phyloP scores from a whole-genome alignment of 2,797 vertebrate species.

The Hippopotamyrus pictus region DNA sequence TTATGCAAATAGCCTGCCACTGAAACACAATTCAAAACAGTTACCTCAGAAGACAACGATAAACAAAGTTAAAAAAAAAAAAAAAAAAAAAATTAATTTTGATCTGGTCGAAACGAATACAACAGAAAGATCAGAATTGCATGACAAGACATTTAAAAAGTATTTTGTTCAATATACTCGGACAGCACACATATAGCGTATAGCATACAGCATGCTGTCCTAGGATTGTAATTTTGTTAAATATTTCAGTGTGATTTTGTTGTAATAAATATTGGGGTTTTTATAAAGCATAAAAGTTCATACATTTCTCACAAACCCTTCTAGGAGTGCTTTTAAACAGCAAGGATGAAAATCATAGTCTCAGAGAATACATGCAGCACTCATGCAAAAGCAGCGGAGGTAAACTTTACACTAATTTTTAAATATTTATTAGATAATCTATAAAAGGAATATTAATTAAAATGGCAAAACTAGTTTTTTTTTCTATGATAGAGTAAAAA shows the following conservation, averaged over 20 bases:
- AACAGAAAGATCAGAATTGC: not conserved
- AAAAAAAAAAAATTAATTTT: not conserved
- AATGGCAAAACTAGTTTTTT: too few species aligned
- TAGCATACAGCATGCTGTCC: not conserved
- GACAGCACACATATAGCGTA: not conserved
- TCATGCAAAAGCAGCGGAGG: not conserved
- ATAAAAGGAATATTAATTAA: not conserved
- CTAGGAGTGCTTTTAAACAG: not conserved
- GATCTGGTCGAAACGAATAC: not conserved
- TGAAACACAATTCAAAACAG: not conserved
- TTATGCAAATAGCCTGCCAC: not conserved
- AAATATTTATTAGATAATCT: not conserved
- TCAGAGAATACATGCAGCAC: not conserved
- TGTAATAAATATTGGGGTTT: not conserved
- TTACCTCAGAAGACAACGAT: not conserved
- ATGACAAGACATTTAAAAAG: not conserved
- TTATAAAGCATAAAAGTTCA: not conserved
- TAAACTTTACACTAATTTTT: not conserved
- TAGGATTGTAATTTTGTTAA: not conserved
- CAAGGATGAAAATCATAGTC: not conserved
- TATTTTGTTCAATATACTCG: too few species aligned
- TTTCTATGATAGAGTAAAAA: too few species aligned
- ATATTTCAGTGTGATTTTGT: not conserved
- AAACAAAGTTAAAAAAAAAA: too few species aligned
- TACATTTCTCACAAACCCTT: not conserved